Evolutionary conservation across 2,888 invertebrate genomes (phyloP).

Genomic region (Choristoneura rosaceana): DNA sequence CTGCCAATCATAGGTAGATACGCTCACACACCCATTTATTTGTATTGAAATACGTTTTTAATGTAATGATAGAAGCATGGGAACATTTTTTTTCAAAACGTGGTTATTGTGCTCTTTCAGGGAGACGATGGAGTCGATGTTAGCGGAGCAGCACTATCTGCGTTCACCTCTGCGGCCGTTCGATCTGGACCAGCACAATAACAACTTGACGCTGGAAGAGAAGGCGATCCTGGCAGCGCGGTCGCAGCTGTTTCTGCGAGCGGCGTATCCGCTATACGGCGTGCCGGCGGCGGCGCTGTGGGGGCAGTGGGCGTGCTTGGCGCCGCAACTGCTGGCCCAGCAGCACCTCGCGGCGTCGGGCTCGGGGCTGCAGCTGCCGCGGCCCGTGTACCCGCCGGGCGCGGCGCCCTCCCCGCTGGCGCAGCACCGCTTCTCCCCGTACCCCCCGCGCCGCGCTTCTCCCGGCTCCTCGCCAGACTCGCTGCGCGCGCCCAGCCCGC

Average conservation of each 20-base stretch:
- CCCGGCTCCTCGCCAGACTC: conserved; percentile 87
- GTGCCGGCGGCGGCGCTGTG: conserved; percentile 86
- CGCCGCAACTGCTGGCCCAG: conserved; percentile 88
- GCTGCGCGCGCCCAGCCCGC: conserved; percentile 82
- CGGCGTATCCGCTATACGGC: conserved; percentile 87
- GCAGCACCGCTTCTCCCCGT: conserved; percentile 87
- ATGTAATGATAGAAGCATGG: conserved; percentile 16
- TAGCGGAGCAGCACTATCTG: conserved; percentile 93
- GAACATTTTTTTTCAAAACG: conserved; percentile 44
- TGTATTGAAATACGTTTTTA: conserved; percentile 33
- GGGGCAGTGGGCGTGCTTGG: conserved; percentile 90
- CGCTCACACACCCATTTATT: conserved; percentile 59
- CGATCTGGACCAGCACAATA: conserved; percentile 89
- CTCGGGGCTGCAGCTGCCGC: conserved; percentile 77
- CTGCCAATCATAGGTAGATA: conserved; percentile 83
- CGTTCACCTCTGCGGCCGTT: conserved; percentile 91
- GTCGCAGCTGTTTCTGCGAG: conserved; percentile 90
- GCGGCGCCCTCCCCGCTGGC: conserved; percentile 71
- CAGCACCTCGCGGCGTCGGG: conserved; percentile 86
- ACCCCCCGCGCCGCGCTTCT: conserved; percentile 80
- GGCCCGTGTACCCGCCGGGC: conserved; percentile 79
- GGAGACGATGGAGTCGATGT: conserved; percentile 96
- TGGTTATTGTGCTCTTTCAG: conserved; percentile 80
- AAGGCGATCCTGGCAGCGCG: conserved; percentile 91
- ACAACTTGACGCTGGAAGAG: conserved; percentile 90